A percentile compares a stretch with the other conserved stretches of the same genome.
These are phyloP conservation scores for Syngnathus floridae DNA, from an alignment of 2,113 vertebrate species.

Conservation along the genomic window DNA sequence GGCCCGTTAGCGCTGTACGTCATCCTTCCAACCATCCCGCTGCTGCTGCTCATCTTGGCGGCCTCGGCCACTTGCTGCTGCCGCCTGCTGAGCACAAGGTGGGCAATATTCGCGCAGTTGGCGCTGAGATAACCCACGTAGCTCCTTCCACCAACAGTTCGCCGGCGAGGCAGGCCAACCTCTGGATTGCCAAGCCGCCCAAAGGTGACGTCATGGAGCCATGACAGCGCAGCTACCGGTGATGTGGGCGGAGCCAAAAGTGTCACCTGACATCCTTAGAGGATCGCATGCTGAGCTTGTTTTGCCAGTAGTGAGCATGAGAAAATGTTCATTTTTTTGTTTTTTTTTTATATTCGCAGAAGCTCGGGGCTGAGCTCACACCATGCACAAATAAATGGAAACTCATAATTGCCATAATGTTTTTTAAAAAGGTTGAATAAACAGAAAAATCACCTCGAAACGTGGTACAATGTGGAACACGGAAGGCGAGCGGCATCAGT, in stretches of 20 bases:
- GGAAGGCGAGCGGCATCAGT: neutral
- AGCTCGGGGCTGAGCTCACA: too few species aligned
- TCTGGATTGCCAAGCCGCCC: slow-evolving; percentile 88
- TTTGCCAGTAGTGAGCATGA: too few species aligned
- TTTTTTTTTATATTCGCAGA: too few species aligned
- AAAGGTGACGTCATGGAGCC: slow-evolving; percentile 82
- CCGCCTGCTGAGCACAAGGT: slow-evolving; percentile 87
- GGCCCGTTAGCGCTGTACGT: slow-evolving; percentile 92
- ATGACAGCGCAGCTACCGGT: neutral
- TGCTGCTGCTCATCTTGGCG: slow-evolving; percentile 90
- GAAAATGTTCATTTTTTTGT: too few species aligned
- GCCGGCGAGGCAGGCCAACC: slow-evolving; percentile 76
- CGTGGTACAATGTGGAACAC: too few species aligned
- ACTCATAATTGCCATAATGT: too few species aligned
- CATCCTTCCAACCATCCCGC: slow-evolving; percentile 90
- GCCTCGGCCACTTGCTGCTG: slow-evolving; percentile 92
- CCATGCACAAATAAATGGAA: too few species aligned
- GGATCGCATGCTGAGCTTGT: neutral
- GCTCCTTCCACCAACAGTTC: slow-evolving; percentile 62
- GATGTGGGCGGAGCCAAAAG: neutral
- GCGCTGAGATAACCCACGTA: neutral
- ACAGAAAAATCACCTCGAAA: too few species aligned
- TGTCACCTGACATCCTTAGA: neutral
- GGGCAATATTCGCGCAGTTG: too few species aligned
- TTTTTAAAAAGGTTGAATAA: too few species aligned